Evolutionary conservation across 2,113 vertebrate species (phyloP).

Genomic region (Xerus inauris): DNA sequence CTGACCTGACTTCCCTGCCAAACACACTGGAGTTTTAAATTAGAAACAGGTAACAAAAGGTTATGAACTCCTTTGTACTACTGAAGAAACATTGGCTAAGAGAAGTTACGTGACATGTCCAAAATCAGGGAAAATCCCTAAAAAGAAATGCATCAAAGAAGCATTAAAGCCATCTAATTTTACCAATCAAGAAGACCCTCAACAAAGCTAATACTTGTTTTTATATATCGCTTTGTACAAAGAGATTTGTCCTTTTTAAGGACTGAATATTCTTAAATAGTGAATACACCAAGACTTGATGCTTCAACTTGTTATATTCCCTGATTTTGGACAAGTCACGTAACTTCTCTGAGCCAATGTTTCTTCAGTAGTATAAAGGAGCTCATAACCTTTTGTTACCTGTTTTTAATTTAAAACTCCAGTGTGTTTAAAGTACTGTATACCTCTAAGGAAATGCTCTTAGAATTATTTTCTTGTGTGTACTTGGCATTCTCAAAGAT

Average conservation of each 20-base stretch:
- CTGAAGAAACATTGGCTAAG: neutral
- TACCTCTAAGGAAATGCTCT: neutral
- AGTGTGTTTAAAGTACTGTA: neutral
- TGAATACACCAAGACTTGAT: neutral
- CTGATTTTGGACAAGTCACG: neutral
- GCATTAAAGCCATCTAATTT: neutral
- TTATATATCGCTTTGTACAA: neutral
- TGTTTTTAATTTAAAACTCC: neutral
- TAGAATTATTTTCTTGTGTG: neutral
- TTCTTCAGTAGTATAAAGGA: neutral
- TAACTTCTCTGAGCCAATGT: neutral
- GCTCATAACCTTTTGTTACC: neutral
- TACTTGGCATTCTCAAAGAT: neutral
- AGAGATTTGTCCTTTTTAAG: neutral
- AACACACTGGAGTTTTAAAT: neutral
- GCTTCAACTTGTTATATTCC: neutral
- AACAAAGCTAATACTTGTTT: neutral
- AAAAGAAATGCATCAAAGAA: too few relatives aligned
- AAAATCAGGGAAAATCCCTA: neutral
- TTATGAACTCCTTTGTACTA: neutral
- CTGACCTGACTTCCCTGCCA: neutral
- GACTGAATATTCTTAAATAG: neutral
- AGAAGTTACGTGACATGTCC: neutral
- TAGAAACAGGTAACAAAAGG: neutral
- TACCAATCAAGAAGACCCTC: neutral